These are phyloP conservation scores for Exocentrus adspersus DNA, from an alignment of 2,888 invertebrate species.

Conservation along the genomic window DNA sequence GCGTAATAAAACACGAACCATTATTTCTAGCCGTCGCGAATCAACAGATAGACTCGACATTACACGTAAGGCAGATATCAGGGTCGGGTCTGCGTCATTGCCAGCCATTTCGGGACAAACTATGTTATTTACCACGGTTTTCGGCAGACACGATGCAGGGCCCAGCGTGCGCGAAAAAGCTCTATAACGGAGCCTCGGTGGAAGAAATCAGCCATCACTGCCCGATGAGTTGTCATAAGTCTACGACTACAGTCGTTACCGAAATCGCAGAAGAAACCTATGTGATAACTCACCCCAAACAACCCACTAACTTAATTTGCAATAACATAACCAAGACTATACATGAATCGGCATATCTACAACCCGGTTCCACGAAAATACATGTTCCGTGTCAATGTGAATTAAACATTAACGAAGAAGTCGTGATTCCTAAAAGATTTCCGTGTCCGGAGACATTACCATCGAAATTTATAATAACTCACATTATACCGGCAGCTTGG, in stretches of 20 bases:
- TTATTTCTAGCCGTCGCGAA: slow-evolving; percentile 18
- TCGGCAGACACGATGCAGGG: slow-evolving; percentile 30
- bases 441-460: slow-evolving; percentile 6
- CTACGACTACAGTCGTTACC: too few relatives aligned
- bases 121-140: too few relatives aligned
- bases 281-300: background rate
- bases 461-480: background rate
- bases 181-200: slow-evolving; percentile 34
- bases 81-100: too few relatives aligned
- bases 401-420: slow-evolving; percentile 1
- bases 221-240: slow-evolving; percentile 26
- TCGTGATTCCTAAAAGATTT: slow-evolving; percentile 28
- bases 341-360: background rate
- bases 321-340: background rate
- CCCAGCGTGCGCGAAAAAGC: slow-evolving; percentile 32
- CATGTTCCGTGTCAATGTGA: slow-evolving; percentile 30
- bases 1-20: slow-evolving; percentile 31
- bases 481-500: slow-evolving; percentile 24
- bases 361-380: slow-evolving; percentile 28
- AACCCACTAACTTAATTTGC: background rate
- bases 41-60: too few relatives aligned
- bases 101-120: too few relatives aligned
- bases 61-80: slow-evolving; percentile 30
- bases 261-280: slow-evolving; percentile 28
- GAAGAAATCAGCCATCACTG: slow-evolving; percentile 28